Conservation (phyloP, 2,888 invertebrate species). For the Lasioglossum oenotherae region DNA sequence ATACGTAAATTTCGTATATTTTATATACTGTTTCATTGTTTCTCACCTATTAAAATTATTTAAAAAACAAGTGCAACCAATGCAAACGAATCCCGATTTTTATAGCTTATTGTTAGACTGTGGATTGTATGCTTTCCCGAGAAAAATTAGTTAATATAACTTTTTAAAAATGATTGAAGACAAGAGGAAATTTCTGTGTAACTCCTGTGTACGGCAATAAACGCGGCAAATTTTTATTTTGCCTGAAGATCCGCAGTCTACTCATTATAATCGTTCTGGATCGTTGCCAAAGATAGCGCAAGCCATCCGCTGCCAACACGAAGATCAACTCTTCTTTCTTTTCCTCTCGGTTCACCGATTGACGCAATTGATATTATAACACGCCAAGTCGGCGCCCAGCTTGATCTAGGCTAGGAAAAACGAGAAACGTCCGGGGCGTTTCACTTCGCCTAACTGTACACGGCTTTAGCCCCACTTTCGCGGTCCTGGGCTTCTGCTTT, state of each 20-base stretch:
- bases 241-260: not conserved
- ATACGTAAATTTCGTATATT: too few relatives aligned
- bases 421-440: not conserved
- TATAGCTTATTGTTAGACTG: too few relatives aligned
- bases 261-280: not conserved
- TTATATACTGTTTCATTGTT: not conserved
- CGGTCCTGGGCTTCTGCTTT: not conserved
- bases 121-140: accelerated
- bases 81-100: too few relatives aligned
- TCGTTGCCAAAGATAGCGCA: not conserved
- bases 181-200: not conserved
- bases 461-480: not conserved
- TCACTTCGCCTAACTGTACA: not conserved
- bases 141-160: too few relatives aligned
- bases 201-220: not conserved
- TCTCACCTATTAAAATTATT: not conserved
- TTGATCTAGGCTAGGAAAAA: not conserved
- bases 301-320: not conserved
- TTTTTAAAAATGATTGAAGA: not conserved
- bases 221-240: not conserved
- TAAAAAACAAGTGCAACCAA: not conserved
- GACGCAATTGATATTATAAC: not conserved
- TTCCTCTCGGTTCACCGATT: not conserved
- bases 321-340: not conserved
- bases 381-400: not conserved